These are phyloP conservation scores for Tetragnatha montana DNA, from an alignment of 2,888 invertebrate species.

Conservation along the genomic window DNA sequence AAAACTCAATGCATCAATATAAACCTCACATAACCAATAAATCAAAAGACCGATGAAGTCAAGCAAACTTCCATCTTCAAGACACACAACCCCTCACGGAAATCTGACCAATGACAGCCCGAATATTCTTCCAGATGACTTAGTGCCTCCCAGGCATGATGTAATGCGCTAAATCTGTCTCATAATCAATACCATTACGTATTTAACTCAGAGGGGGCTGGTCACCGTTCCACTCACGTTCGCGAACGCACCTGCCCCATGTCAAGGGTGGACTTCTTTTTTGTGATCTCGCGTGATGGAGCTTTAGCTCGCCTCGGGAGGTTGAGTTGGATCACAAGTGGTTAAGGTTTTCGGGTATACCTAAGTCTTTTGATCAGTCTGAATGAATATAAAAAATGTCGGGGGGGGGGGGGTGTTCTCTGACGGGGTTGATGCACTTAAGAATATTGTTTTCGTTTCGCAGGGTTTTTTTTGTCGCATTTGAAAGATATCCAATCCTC, in stretches of 20 bases:
- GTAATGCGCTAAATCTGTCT: neutral
- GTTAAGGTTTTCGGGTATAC: too few relatives aligned
- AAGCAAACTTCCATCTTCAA: too few relatives aligned
- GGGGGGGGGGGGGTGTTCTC: too few relatives aligned
- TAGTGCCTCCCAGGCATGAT: neutral
- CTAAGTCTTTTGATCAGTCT: too few relatives aligned
- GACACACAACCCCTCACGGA: neutral
- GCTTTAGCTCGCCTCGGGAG: neutral
- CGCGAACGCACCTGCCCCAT: neutral
- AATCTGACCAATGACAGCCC: neutral
- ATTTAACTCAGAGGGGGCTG: neutral
- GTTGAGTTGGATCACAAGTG: neutral
- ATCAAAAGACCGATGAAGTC: too few relatives aligned
- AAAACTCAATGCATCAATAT: too few relatives aligned
- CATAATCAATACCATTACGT: neutral
- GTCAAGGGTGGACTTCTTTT: neutral
- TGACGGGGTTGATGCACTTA: too few relatives aligned
- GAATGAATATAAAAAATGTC: too few relatives aligned
- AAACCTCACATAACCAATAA: too few relatives aligned
- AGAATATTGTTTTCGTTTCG: too few relatives aligned
- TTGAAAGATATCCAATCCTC: too few relatives aligned
- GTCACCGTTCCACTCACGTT: neutral
- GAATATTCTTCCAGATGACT: neutral
- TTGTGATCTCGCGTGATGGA: neutral
- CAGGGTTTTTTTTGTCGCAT: too few relatives aligned